Conservation (phyloP, 2,888 invertebrate species). For the Amitus sp. region DNA sequence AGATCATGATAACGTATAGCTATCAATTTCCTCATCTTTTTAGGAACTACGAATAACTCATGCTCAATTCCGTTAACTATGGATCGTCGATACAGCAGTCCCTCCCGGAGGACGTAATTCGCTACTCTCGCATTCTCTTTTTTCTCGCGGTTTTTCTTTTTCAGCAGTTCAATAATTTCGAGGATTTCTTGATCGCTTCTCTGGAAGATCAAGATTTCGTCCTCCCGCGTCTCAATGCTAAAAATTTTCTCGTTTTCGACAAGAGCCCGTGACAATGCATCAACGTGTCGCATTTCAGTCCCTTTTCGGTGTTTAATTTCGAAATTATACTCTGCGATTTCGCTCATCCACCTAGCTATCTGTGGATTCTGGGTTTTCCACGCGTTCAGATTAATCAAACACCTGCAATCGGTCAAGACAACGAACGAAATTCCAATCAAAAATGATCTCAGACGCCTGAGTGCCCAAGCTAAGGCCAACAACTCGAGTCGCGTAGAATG, state of each 20-base stretch:
- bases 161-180: conserved; percentile 1
- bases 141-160: conserved; percentile 7
- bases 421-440: neutral
- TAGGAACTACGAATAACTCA: conserved; percentile 6
- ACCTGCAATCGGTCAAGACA: conserved; percentile 36
- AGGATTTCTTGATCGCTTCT: neutral
- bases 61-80: too few species aligned
- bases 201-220: conserved; percentile 15
- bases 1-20: conserved; percentile 5
- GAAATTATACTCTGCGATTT: too few species aligned
- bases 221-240: conserved; percentile 11
- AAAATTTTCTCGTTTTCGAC: neutral
- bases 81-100: too few species aligned
- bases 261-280: neutral
- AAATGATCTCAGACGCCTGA: conserved; percentile 29
- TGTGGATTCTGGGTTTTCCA: too few species aligned
- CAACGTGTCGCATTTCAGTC: neutral
- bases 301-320: too few species aligned
- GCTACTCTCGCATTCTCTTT: too few species aligned
- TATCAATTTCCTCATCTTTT: conserved; percentile 3
- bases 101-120: too few species aligned
- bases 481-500: neutral
- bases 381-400: conserved; percentile 40
- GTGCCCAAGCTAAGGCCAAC: conserved; percentile 16
- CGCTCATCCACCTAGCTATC: too few species aligned